Evolutionary conservation across 1,140 invertebrate genomes (phyloP).

Genomic region (Musca vetustissima): DNA sequence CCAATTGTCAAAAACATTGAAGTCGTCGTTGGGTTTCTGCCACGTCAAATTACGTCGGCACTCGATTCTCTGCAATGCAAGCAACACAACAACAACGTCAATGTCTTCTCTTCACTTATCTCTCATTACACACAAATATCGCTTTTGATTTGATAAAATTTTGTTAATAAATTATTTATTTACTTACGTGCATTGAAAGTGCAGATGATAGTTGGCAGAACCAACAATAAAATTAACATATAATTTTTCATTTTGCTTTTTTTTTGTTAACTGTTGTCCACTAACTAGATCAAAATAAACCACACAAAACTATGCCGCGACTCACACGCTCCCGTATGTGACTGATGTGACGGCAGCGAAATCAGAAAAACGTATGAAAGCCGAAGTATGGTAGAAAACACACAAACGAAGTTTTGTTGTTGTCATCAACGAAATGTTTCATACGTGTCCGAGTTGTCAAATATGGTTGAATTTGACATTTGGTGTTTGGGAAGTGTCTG

Average conservation of each 20-base stretch:
- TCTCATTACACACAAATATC: not conserved
- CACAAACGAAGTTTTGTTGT: constrained; percentile 21
- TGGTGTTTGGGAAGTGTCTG: constrained; percentile 30
- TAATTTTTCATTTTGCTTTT: constrained; percentile 62
- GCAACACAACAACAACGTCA: constrained; percentile 17
- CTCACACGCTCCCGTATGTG: constrained; percentile 34
- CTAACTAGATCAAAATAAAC: constrained; percentile 9
- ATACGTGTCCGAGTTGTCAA: constrained; percentile 45
- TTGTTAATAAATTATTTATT: not conserved
- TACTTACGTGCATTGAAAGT: constrained; percentile 62
- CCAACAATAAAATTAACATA: constrained; percentile 60
- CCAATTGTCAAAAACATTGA: constrained; percentile 4
- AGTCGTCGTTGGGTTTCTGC: not conserved
- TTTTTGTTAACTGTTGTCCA: constrained; percentile 2
- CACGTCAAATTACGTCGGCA: constrained; percentile 32
- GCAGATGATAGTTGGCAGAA: constrained; percentile 62
- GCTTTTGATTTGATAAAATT: too few relatives aligned
- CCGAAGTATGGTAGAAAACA: constrained; percentile 32
- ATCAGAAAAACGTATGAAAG: constrained; percentile 34
- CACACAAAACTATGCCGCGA: constrained; percentile 24
- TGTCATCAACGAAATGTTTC: constrained; percentile 35
- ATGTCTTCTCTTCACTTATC: not conserved
- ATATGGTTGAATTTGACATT: constrained; percentile 9
- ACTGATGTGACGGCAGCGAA: constrained; percentile 33
- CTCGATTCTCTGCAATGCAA: constrained; percentile 14